Base-by-base conservation (phyloP, 2,797 vertebrate genomes). In the Amblyraja radiata region DNA sequence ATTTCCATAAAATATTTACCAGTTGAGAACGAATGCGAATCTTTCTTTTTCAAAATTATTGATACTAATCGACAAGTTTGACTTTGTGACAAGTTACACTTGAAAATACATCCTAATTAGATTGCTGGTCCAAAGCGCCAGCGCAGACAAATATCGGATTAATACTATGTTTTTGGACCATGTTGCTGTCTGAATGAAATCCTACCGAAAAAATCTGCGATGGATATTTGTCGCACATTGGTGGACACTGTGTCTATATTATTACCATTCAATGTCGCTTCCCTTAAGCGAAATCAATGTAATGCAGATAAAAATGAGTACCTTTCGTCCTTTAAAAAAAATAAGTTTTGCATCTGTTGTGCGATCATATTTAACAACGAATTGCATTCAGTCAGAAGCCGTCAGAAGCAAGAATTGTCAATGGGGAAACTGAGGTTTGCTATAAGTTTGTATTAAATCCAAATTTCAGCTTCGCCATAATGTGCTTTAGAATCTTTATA, bases 341-440 rank as follows among this genome's bases (percentile, higher is more conserved):
- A 54, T 74, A 92, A 76, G 90, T 92, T 76, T 58, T 92, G 71
- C 71, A 76, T 74, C 25, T 46, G 23, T 54, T 92, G 36, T 76
- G 39, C 23, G 25, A 39, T 76, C 39, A 92, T 65, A n/a, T 76
- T 46, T 74, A 91, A 74, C 23, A 91, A 21, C 18, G 23, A 39
- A 36, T 73, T 90, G 88, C 21, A 23, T 46, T 46, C 88, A 73
- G 32, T 91, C 71, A 54, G 63, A 88, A 92, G 46, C 90, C 73
- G n/a, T 36, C 68, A 36, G 39, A 92, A 54, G 73, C 90, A 88
- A 88, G 63, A 88, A 88, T 54, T 92, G 90, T 90, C 71, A 73
- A 46, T 21, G 68, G 71, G 46, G 58, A 39, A 76, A 58, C 46
- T 23, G 71, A 58, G 36, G 71, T 76, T 76, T 54, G 21, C 23